phyloP scores from a whole-genome alignment of 2,797 vertebrate genomes.

The Pelodytes ibericus region DNA sequence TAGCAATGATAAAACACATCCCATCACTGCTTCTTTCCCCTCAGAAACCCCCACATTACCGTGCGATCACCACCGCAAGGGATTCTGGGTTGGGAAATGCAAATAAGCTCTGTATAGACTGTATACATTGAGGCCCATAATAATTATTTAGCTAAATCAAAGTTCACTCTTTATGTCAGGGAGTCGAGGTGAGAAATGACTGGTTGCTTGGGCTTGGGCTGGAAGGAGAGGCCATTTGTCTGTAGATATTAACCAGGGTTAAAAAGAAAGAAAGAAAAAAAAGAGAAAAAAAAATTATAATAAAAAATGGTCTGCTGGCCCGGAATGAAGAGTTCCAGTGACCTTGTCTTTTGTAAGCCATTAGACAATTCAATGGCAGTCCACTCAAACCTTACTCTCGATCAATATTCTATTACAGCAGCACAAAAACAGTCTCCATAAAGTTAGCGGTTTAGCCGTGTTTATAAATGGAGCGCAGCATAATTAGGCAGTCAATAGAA shows the following conservation, averaged over 20 bases:
- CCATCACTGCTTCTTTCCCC: no score
- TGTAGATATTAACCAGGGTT: conserved; percentile 56
- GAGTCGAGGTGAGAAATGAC: not conserved
- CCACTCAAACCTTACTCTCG: conserved; percentile 92
- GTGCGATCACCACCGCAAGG: no score
- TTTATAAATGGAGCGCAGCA: conserved; percentile 90
- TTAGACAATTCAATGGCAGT: conserved; percentile 94
- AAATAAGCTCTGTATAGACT: no score
- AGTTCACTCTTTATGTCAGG: no score
- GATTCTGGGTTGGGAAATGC: no score
- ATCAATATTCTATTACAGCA: conserved; percentile 99
- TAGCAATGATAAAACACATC: no score
- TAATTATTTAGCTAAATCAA: no score
- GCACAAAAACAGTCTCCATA: conserved; percentile 85
- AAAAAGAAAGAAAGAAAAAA: conserved; percentile 15
- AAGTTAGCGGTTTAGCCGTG: conserved; percentile 85
- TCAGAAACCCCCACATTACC: no score
- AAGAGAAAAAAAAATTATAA: conserved; percentile 68
- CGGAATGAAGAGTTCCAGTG: conserved; percentile 73
- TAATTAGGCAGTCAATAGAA: conserved; percentile 89
- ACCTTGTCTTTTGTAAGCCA: conserved; percentile 94
- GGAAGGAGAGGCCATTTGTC: conserved; percentile 58
- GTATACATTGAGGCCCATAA: no score
- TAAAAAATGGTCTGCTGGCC: conserved; percentile 72
- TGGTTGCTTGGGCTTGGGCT: not conserved